Base-by-base conservation (phyloP, 2,113 vertebrate genomes). In the Cavia porcellus region DNA sequence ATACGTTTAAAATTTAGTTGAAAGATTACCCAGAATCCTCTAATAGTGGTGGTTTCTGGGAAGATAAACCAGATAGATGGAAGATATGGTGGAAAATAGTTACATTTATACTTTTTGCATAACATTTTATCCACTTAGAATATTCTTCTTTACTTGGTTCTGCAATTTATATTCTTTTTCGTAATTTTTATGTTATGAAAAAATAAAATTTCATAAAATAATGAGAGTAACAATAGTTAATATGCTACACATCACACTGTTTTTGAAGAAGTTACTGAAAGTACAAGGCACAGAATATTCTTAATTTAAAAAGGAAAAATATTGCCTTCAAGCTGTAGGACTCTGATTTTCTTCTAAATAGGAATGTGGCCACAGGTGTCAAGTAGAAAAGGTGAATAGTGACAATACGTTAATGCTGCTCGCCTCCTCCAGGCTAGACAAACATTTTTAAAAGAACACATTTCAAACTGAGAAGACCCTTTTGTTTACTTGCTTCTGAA, bases 401-500 rank as follows among this genome's bases (percentile, higher is more conserved):
- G 70, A 74, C 45, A 79, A 25, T 32, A 82, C 52, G 22, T 84
- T 87, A 59, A 86, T 59, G 50, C 35, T 75, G 64, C 74, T 85
- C 4, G 59, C 72, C 72, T 94, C 70, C 90, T 96, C n/a, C 68
- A 83, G 92, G 86, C 74, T 66, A 97, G 88, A 97, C 74, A 84
- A 86, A 92, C 86, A 68, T 90, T 95, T 96, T 74, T 32, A 80
- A 79, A 97, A 95, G 96, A 88, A 84, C 92, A 97, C 79, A 94
- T 93, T 95, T 97, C 95, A 95, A 96, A 86, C 96, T 97, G 95
- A 97, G 94, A 98, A 92, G 92, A 96, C 97, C 94, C 96, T 97
- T 97, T 96, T 97, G 94, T 97, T 97, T 97, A 96, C 96, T 97
- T 95, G 95, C 59, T 97, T 89, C 83, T 85, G 96, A 97, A 97